phyloP scores from a whole-genome alignment of 1,140 invertebrate genomes.

The Cyclargus thomasi region DNA sequence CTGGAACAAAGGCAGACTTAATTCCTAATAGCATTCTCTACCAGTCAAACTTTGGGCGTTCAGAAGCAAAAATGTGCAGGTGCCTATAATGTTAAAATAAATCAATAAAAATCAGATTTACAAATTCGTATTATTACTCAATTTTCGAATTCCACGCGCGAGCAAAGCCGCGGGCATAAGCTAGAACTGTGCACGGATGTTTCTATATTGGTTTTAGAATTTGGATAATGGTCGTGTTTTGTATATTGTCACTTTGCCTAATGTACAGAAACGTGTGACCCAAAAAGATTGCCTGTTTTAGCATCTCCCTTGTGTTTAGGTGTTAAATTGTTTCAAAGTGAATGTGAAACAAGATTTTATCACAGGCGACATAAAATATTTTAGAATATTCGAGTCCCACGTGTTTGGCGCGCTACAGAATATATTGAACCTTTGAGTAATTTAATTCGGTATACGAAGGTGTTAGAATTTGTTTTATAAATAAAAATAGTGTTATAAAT shows the following conservation, averaged over 20 bases:
- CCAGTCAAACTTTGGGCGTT: too few relatives aligned
- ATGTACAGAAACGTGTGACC: neutral
- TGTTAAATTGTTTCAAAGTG: slow-evolving; percentile 1
- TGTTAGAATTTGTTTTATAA: neutral
- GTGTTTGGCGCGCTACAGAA: neutral
- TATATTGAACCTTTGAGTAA: slow-evolving; percentile 1
- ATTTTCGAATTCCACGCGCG: too few relatives aligned
- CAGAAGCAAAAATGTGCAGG: too few relatives aligned
- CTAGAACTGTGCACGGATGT: too few relatives aligned
- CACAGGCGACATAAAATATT: slow-evolving; percentile 3
- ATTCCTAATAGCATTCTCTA: too few relatives aligned
- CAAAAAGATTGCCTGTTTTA: neutral
- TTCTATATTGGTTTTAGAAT: neutral
- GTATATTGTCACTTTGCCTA: neutral
- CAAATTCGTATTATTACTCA: too few relatives aligned
- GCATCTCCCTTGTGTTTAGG: neutral
- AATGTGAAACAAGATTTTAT: neutral
- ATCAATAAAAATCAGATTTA: too few relatives aligned
- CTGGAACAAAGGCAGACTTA: too few relatives aligned
- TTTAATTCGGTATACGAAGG: neutral
- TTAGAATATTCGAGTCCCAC: slow-evolving; percentile 7
- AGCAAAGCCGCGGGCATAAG: too few relatives aligned
- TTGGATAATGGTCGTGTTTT: neutral
- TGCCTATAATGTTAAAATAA: too few relatives aligned
- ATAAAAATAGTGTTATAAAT: too few relatives aligned